phyloP scores from a whole-genome alignment of 2,888 invertebrate genomes.

The Melipona bicolor region DNA sequence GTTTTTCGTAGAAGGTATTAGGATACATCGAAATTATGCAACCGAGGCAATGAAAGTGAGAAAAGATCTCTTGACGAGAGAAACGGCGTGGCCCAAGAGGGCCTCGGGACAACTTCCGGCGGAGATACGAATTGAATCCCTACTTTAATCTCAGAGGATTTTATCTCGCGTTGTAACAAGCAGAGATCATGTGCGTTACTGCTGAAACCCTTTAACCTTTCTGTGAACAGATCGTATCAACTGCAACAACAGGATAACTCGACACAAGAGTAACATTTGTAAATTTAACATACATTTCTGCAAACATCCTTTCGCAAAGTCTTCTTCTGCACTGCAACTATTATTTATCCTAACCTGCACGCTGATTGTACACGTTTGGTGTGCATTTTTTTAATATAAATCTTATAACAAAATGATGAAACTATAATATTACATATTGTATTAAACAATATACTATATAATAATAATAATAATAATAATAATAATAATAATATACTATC shows the following conservation, averaged over 20 bases:
- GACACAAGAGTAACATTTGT: constrained; percentile 16
- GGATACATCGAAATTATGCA: constrained; percentile 48
- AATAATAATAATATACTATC: too few relatives aligned
- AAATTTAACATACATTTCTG: constrained; percentile 45
- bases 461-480: too few relatives aligned
- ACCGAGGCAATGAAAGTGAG: constrained; percentile 19
- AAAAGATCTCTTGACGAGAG: constrained; percentile 12
- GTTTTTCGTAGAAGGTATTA: background rate
- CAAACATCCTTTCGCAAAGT: constrained; percentile 46
- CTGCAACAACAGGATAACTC: constrained; percentile 49
- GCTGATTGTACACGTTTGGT: background rate
- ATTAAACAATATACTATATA: too few relatives aligned
- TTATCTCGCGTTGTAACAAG: constrained; percentile 71
- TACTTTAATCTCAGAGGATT: constrained; percentile 69
- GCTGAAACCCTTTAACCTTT: constrained; percentile 65
- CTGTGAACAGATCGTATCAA: constrained; percentile 56
- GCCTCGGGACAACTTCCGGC: constrained; percentile 67
- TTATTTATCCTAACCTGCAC: constrained; percentile 1
- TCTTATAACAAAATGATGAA: background rate
- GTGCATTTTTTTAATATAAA: background rate
- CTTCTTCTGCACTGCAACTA: background rate
- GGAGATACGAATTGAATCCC: constrained; percentile 71
- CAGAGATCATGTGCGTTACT: constrained; percentile 36
- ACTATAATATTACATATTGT: background rate
- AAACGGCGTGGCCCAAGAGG: constrained; percentile 21